A percentile compares a stretch with the other conserved stretches of the same genome.
These are phyloP conservation scores for Camarhynchus parvulus DNA, from an alignment of 2,113 vertebrate genomes.

Conservation along the genomic window DNA sequence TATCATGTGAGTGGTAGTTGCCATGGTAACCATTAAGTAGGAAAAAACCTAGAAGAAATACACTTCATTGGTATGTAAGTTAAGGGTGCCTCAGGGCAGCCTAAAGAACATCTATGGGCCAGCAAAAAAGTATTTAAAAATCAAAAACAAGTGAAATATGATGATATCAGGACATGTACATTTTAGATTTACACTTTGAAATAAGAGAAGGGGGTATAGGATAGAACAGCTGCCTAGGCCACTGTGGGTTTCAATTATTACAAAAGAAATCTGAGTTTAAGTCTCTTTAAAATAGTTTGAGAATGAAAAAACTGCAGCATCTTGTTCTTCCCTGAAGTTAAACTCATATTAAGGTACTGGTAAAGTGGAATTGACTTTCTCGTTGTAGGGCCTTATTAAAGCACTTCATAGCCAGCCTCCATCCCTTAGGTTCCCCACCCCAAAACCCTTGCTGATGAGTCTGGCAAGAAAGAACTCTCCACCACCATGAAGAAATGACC, in stretches of 20 bases:
- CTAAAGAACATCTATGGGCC: background rate
- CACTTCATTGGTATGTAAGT: slow-evolving; percentile 51
- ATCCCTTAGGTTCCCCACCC: background rate
- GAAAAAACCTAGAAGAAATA: slow-evolving; percentile 28
- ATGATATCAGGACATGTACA: background rate
- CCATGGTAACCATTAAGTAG: slow-evolving; percentile 74
- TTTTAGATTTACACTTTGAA: slow-evolving; percentile 25
- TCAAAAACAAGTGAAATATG: background rate
- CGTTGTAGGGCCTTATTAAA: background rate
- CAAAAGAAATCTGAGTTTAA: background rate
- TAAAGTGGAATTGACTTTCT: background rate
- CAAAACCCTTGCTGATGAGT: background rate
- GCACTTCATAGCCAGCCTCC: background rate
- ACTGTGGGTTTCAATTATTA: background rate
- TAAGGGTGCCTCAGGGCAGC: slow-evolving; percentile 48
- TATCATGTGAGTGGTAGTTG: slow-evolving; percentile 65
- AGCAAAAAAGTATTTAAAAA: slow-evolving; percentile 4
- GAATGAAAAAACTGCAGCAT: slow-evolving; percentile 23
- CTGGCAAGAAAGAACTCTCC: background rate
- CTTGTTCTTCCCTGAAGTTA: slow-evolving; percentile 17
- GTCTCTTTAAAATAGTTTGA: background rate
- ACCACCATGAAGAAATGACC: background rate
- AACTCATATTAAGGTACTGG: background rate
- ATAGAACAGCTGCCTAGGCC: background rate
- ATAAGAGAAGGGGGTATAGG: background rate